Base-by-base conservation (phyloP, 2,113 vertebrate species). In the Suncus etruscus region DNA sequence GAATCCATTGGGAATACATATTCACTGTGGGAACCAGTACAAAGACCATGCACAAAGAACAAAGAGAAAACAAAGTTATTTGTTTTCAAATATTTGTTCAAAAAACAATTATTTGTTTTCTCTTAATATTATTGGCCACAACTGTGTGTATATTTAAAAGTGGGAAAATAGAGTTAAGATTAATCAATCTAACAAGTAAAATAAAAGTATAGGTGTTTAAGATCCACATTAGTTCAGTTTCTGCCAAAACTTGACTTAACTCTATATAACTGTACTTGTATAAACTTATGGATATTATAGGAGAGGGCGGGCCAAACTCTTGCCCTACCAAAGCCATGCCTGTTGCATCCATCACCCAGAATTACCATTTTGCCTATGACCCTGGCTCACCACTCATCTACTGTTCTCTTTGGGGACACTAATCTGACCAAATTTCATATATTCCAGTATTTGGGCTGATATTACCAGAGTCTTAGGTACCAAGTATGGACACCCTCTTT, bases 191-290 rank as follows among this genome's bases (percentile, higher is more conserved):
- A 47, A 22, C 25, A 78, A 72, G 69, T 94, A 63, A 92, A 92
- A 73, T 90, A 84, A 73, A 22, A 90, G 32, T 77, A 14, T 84
- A 90, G 32, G 39, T 91, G 24, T 84, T 79, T 74, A 29, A 22
- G 65, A 69, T 68, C 90, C 63, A 58, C 69, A 84, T 77, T 93
- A 92, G 6, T 27, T 63, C 27, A 78, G 31, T 54, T 50, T 90
- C 80, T 85, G 45, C 10, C 74, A 90, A 89, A 93, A 9, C 39
- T 81, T 94, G n/a, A 81, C 39, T 66, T 92, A 81, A 83, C 24
- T 90, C 24, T 63, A n/a, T 29, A 15, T 61, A 50, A 86, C 86
- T 66, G 50, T 86, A 5, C 74, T 77, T 39, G 39, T 39, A 39
- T 39, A 39, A 39, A 39, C 3, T 39, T 39, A 39, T 39, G 5